Conservation (phyloP, 2,888 invertebrate species). For the Epiblema foenella region DNA sequence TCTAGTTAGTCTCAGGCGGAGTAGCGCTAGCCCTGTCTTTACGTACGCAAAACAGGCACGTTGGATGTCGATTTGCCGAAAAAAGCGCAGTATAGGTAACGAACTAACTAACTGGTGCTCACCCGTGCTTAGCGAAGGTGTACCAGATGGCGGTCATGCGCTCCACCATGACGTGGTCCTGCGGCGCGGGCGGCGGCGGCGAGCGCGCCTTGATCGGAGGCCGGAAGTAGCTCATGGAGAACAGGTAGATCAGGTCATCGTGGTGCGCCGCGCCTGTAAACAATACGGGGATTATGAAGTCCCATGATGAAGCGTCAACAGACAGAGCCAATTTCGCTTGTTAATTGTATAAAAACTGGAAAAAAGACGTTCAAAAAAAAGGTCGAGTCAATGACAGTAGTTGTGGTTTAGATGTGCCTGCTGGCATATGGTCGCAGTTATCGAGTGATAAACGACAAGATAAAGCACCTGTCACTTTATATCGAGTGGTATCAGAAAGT, state of each 20-base stretch:
- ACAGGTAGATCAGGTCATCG: conserved; percentile 82
- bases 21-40: too few relatives aligned
- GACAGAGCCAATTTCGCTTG: neutral
- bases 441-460: too few relatives aligned
- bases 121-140: conserved; percentile 80
- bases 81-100: too few relatives aligned
- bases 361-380: neutral
- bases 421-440: too few relatives aligned
- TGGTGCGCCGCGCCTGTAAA: conserved; percentile 59
- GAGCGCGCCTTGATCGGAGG: conserved; percentile 59
- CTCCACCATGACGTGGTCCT: conserved; percentile 74
- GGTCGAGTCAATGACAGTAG: too few relatives aligned
- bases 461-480: too few relatives aligned
- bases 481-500: too few relatives aligned
- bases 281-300: neutral
- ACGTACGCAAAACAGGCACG: too few relatives aligned
- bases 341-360: neutral
- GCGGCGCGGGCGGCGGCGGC: conserved; percentile 33
- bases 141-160: conserved; percentile 74
- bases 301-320: neutral
- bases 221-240: conserved; percentile 68
- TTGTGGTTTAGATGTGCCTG: too few relatives aligned
- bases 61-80: too few relatives aligned
- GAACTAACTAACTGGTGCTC: too few relatives aligned
- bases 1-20: too few relatives aligned